Evolutionary conservation across 2,113 vertebrate genomes (phyloP), one percentile per base, ranked within the genome.

Genomic region (Mormyrus lacerda): DNA sequence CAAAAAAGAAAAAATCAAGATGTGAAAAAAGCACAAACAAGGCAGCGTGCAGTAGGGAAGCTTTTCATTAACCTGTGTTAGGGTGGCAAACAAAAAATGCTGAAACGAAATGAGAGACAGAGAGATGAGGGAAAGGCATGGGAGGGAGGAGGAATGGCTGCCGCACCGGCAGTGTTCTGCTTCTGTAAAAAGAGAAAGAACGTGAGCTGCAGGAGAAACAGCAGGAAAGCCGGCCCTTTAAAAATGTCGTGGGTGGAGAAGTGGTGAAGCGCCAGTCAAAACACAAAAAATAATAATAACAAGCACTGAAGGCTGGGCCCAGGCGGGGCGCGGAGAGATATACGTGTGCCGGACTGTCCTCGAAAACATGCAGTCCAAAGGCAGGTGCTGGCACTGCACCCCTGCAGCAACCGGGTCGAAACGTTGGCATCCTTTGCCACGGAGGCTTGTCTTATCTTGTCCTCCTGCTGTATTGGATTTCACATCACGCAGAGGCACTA

Each of bases 361-460:
- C 6, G 7, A n/a, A 51, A 55, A 0, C 39, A 6, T 51, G 47
- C 47, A 39, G 88, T 39, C 27, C 17, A 39, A 76, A 89, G 35
- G 79, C 79, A 58, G 48, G 76, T 61, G 50, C 51, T 45, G 21
- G 50, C 87, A 50, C 24, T 3, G 24, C 51, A 15, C 50, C 17
- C 19, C 69, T 48, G 19, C 31, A 10, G 42, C 48, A 58, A 31
- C 48, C 47, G 39, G 35, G 19, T 21, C 19, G 21, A 24, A 13
- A 45, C 11, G 51, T 58, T 42, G 35, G 48, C 48, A 69, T 27
- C 45, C 31, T 51, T 84, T 58, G 88, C 51, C 35, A 15, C 13
- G 76, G 76, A 89, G 73, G 82, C 88, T 39, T 89, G 88, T 58
- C 76, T 89, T 83, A 89, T 89, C 88, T 89, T 89, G 88, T 89